Conservation (phyloP, 2,113 vertebrate species). For the Cyanistes caeruleus region DNA sequence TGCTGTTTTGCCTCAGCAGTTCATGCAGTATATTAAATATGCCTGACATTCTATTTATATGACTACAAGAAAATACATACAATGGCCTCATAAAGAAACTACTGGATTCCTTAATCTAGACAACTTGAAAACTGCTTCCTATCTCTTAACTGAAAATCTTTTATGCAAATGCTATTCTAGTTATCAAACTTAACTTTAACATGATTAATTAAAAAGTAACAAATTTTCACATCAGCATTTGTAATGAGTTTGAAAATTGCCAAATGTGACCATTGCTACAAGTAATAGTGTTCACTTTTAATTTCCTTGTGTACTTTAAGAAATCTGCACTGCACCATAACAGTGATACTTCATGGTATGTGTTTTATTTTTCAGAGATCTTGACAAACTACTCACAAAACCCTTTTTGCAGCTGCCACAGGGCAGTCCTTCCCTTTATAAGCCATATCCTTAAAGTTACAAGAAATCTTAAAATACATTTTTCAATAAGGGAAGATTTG, state of each 20-base stretch:
- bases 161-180: neutral
- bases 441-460: neutral
- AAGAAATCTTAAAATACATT: neutral
- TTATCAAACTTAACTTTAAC: neutral
- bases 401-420: neutral
- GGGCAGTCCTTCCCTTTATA: neutral
- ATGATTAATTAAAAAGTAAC: neutral
- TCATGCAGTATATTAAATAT: neutral
- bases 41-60: neutral
- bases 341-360: neutral
- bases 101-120: neutral
- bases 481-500: neutral
- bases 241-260: neutral
- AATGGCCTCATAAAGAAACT: neutral
- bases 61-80: neutral
- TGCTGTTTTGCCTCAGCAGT: neutral
- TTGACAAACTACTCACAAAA: neutral
- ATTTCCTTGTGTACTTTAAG: neutral
- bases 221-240: neutral
- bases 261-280: neutral
- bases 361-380: neutral
- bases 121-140: neutral
- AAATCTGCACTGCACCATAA: neutral
- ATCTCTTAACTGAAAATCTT: neutral
- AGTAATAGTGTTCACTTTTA: rapidly evolving